Evolutionary conservation across 2,113 vertebrate genomes (phyloP).

Genomic region (Gobius niger): DNA sequence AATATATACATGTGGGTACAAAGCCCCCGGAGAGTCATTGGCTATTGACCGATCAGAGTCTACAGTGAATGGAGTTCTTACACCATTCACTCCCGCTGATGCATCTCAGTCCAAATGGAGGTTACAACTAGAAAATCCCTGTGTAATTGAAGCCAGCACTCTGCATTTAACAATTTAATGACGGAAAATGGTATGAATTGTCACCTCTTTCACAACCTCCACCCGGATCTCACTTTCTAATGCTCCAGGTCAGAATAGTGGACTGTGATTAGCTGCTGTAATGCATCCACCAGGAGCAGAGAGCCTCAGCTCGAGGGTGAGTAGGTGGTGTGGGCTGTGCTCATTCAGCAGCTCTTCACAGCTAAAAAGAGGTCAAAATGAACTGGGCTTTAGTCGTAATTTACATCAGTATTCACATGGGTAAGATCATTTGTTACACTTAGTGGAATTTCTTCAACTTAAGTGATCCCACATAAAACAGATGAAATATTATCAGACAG

Average conservation of each 20-base stretch:
- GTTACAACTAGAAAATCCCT: background rate
- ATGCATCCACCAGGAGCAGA: constrained; percentile 7
- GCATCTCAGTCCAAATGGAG: background rate
- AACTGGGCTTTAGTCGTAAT: constrained; percentile 14
- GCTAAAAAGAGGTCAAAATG: constrained; percentile 21
- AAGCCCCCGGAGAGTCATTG: background rate
- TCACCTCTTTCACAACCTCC: background rate
- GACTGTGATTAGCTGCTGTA: background rate
- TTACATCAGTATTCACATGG: constrained; percentile 18
- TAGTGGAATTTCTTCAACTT: constrained; percentile 18
- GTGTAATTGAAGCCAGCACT: background rate
- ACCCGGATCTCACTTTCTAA: background rate
- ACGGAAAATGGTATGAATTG: background rate
- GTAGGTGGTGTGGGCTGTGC: background rate
- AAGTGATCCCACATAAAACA: background rate
- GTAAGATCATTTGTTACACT: constrained; percentile 25
- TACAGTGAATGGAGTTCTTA: background rate
- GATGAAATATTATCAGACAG: no score
- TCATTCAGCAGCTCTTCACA: background rate
- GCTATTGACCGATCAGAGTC: background rate
- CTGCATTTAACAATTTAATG: background rate
- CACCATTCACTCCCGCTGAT: background rate
- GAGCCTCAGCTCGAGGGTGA: constrained; percentile 6
- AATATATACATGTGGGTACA: background rate
- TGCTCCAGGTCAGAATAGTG: background rate